These are phyloP conservation scores for Ophthalmolycus amberensis DNA, from an alignment of 2,113 vertebrate genomes.

Conservation along the genomic window DNA sequence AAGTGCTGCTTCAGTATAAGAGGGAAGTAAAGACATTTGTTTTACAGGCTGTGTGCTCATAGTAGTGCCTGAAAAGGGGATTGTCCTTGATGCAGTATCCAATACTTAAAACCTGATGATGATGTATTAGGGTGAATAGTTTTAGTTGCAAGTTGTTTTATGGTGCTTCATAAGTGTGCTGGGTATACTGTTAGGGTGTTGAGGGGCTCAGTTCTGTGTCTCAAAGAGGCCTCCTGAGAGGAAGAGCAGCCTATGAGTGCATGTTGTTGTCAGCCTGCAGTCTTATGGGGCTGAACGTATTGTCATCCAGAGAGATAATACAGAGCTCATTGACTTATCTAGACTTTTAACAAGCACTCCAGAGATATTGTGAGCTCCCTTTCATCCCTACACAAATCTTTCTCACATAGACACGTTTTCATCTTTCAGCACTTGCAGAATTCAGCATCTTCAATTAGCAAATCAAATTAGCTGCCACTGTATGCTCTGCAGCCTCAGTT, in stretches of 20 bases:
- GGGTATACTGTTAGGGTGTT: neutral
- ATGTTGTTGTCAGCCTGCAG: constrained; percentile 31
- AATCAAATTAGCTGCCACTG: constrained; percentile 5
- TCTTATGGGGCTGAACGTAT: constrained; percentile 42
- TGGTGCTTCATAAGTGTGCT: neutral
- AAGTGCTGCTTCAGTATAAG: neutral
- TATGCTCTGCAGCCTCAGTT: constrained; percentile 18
- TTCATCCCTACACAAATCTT: constrained; percentile 46
- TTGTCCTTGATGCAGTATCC: constrained; percentile 19
- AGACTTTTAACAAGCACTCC: constrained; percentile 54
- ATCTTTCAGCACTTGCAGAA: neutral
- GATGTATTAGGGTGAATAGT: neutral
- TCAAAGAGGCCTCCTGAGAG: constrained; percentile 11
- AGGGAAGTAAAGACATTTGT: neutral
- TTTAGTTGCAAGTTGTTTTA: neutral
- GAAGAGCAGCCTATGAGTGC: neutral
- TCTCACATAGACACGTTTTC: neutral
- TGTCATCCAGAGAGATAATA: constrained; percentile 46
- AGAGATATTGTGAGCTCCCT: constrained; percentile 38
- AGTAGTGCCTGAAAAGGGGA: neutral
- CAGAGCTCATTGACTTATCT: constrained; percentile 44
- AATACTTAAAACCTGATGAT: neutral
- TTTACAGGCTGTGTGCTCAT: neutral
- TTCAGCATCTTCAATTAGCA: constrained; percentile 24
- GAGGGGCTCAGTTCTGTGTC: neutral